Conservation (phyloP, 2,797 vertebrate genomes). For the Parauchenoglanis ngamensis region DNA sequence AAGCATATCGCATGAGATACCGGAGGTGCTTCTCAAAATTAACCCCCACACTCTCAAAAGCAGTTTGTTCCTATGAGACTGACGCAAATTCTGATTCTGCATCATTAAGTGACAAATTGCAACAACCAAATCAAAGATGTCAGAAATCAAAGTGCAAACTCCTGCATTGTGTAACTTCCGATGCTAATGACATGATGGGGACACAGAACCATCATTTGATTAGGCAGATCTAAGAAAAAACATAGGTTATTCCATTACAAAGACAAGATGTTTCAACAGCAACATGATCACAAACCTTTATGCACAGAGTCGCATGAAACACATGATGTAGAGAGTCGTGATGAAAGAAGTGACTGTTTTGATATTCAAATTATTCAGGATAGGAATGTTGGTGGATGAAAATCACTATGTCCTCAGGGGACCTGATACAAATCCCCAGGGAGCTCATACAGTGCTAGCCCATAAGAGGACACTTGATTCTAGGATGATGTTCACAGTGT, state of each 20-base stretch:
- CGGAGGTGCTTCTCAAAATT: not conserved
- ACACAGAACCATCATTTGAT: slow-evolving; percentile 40
- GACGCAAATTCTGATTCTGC: slow-evolving; percentile 41
- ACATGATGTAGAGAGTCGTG: slow-evolving; percentile 30
- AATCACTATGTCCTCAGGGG: not conserved
- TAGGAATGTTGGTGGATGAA: not conserved
- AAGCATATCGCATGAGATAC: not conserved
- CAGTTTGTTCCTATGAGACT: slow-evolving; percentile 43
- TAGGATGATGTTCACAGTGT: slow-evolving; percentile 28
- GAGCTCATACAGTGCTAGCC: slow-evolving; percentile 15
- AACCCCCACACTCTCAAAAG: slow-evolving; percentile 1
- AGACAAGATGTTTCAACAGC: slow-evolving; percentile 39
- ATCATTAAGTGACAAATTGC: slow-evolving; percentile 53
- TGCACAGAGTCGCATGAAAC: slow-evolving; percentile 8
- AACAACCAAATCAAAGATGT: slow-evolving; percentile 47
- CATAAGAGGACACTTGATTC: slow-evolving; percentile 8
- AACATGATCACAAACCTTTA: slow-evolving; percentile 47
- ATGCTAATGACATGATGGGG: slow-evolving; percentile 52
- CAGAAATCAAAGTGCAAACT: slow-evolving; percentile 49
- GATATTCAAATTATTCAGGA: slow-evolving; percentile 12
- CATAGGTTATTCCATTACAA: not conserved
- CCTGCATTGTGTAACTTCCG: slow-evolving; percentile 20
- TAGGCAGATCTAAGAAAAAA: slow-evolving; percentile 40
- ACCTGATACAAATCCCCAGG: slow-evolving; percentile 15
- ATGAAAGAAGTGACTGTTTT: slow-evolving; percentile 43